Conservation (phyloP, 2,797 vertebrate species). For the Cygnus olor region DNA sequence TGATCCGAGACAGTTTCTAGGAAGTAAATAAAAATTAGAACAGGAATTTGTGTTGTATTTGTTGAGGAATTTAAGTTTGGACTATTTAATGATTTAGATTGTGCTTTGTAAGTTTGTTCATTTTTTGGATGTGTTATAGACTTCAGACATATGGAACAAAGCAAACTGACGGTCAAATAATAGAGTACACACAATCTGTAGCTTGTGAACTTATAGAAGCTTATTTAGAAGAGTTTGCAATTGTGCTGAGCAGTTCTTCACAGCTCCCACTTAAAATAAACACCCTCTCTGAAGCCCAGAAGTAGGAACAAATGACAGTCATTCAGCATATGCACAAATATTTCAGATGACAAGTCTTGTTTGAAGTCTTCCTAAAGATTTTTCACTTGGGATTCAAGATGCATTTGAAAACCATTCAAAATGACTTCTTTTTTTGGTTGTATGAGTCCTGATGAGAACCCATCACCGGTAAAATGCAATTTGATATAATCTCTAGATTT, state of each 20-base stretch:
- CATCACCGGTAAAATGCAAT: not conserved
- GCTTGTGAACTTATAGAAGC: slow-evolving; percentile 31
- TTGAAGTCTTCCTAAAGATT: not conserved
- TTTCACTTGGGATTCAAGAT: slow-evolving; percentile 34
- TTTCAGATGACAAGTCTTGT: slow-evolving; percentile 28
- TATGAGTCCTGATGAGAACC: not conserved
- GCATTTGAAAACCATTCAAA: not conserved
- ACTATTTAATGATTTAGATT: not conserved
- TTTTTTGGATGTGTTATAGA: not conserved
- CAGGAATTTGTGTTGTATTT: not conserved
- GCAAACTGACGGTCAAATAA: not conserved
- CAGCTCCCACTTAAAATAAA: slow-evolving; percentile 56
- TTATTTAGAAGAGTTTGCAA: slow-evolving; percentile 31
- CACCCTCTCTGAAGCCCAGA: slow-evolving; percentile 46
- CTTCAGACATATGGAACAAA: slow-evolving; percentile 19
- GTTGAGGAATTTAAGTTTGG: not conserved
- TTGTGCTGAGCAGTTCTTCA: slow-evolving; percentile 50
- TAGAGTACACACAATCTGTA: slow-evolving; percentile 34
- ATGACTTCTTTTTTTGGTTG: not conserved
- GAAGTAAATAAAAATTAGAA: not conserved
- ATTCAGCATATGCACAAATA: slow-evolving; percentile 60
- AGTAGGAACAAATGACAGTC: slow-evolving; percentile 42
- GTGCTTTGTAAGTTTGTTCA: not conserved
- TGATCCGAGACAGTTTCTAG: not conserved
- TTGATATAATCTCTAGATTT: not conserved